Percentiles rank a stretch among this genome's conserved stretches.
Conservation (phyloP, 2,113 vertebrate genomes). For the Dasypus novemcinctus region DNA sequence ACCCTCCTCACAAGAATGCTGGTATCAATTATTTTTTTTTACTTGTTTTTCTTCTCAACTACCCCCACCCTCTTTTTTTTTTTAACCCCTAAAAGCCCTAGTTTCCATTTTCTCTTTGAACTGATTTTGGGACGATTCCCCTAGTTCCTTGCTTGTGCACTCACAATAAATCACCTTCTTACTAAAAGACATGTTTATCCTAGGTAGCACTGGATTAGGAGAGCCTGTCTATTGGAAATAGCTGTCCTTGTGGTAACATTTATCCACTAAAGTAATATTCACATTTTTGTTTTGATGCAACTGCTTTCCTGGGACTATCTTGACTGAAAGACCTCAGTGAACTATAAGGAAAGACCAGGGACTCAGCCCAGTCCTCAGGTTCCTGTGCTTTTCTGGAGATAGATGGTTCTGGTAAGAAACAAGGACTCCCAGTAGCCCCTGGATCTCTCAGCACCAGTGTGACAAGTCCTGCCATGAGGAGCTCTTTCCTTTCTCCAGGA, state of each 20-base stretch:
- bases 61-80: no score
- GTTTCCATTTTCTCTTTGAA: no score
- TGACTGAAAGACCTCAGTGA: not conserved
- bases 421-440: conserved; percentile 33
- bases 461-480: not conserved
- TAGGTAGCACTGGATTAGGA: no score
- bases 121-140: no score
- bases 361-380: not conserved
- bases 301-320: not conserved
- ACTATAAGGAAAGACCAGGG: not conserved
- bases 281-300: conserved; percentile 39
- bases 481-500: not conserved
- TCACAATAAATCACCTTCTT: no score
- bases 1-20: no score
- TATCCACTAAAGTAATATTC: conserved; percentile 59
- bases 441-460: conserved; percentile 66
- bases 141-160: no score
- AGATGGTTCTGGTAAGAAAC: conserved; percentile 9
- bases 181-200: no score
- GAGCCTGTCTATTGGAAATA: no score
- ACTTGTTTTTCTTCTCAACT: no score
- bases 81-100: no score
- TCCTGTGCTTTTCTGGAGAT: conserved; percentile 34
- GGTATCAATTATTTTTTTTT: no score
- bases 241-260: conserved; percentile 40